Evolutionary conservation across 2,888 invertebrate genomes (phyloP).

Genomic region (Caenorhabditis wallacei): DNA sequence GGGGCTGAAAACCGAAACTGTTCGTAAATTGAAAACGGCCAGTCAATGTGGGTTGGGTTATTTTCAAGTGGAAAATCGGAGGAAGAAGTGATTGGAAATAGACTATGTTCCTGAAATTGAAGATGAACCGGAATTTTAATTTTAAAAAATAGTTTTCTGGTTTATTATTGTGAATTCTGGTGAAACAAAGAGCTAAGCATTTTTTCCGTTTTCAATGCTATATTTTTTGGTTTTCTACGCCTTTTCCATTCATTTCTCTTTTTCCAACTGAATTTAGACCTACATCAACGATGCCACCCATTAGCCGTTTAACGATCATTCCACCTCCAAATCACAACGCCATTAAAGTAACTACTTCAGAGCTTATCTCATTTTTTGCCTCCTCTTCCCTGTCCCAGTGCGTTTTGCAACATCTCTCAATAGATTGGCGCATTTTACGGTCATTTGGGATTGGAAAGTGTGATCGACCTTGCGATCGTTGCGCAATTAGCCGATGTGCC

Average conservation of each 20-base stretch:
- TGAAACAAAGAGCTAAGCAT: too few species aligned
- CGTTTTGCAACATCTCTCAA: slow-evolving; percentile 44
- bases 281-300: slow-evolving; percentile 7
- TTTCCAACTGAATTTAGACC: not conserved
- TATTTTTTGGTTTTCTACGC: too few species aligned
- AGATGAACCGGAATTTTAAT: not conserved
- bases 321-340: slow-evolving; percentile 3
- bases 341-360: slow-evolving; percentile 14
- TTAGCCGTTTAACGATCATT: slow-evolving; percentile 1
- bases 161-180: not conserved
- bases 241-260: not conserved
- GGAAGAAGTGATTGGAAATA: slow-evolving; percentile 23
- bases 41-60: slow-evolving; percentile 24
- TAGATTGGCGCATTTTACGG: slow-evolving; percentile 63
- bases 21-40: slow-evolving; percentile 28
- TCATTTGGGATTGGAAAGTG: slow-evolving; percentile 62
- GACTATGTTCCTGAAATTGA: slow-evolving; percentile 2
- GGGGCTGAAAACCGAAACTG: slow-evolving; percentile 18
- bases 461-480: slow-evolving; percentile 66
- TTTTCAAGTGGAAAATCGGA: slow-evolving; percentile 30
- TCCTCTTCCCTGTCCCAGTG: not conserved
- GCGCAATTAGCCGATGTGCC: slow-evolving; percentile 67
- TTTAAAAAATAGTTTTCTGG: not conserved
- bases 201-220: too few species aligned
- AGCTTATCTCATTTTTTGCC: slow-evolving; percentile 46